Percentiles rank a stretch among this genome's conserved stretches.
These are phyloP conservation scores for Mnemiopsis leidyi DNA, from an alignment of 37 sponge, comb jelly and placozoan genomes.

Conservation along the genomic window DNA sequence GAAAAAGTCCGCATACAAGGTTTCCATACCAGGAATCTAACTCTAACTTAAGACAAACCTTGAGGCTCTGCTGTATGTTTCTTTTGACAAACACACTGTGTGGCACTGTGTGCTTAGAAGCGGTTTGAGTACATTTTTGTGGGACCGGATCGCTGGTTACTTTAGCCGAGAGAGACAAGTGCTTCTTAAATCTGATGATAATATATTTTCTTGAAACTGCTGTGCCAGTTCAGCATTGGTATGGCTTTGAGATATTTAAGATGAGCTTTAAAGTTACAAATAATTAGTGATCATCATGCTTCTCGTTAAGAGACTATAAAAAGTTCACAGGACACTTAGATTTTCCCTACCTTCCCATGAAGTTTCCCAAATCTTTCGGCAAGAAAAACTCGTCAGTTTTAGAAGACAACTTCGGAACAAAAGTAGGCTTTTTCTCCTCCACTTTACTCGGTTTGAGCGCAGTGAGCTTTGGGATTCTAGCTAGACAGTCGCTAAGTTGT, in stretches of 20 bases:
- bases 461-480: conserved; percentile 20
- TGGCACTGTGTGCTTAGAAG: not conserved
- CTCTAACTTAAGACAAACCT: too few relatives aligned
- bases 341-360: conserved; percentile 48
- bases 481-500: conserved; percentile 42
- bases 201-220: too few relatives aligned
- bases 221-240: too few relatives aligned
- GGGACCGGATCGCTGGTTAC: not conserved
- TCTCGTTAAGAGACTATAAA: too few relatives aligned
- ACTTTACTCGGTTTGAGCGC: not conserved
- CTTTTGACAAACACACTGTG: conserved; percentile 22
- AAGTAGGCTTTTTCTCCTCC: not conserved
- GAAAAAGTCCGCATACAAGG: too few relatives aligned
- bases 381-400: conserved; percentile 30
- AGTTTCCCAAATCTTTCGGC: conserved; percentile 42
- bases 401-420: not conserved
- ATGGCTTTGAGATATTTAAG: too few relatives aligned
- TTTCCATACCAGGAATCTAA: too few relatives aligned
- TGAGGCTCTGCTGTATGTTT: not conserved
- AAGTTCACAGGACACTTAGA: too few relatives aligned
- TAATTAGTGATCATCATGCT: too few relatives aligned
- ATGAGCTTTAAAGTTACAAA: too few relatives aligned
- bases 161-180: conserved; percentile 13
- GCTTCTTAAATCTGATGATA: conserved; percentile 63
- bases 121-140: not conserved